Evolutionary conservation across 2,888 invertebrate genomes (phyloP).

Genomic region (Cinara cedri): DNA sequence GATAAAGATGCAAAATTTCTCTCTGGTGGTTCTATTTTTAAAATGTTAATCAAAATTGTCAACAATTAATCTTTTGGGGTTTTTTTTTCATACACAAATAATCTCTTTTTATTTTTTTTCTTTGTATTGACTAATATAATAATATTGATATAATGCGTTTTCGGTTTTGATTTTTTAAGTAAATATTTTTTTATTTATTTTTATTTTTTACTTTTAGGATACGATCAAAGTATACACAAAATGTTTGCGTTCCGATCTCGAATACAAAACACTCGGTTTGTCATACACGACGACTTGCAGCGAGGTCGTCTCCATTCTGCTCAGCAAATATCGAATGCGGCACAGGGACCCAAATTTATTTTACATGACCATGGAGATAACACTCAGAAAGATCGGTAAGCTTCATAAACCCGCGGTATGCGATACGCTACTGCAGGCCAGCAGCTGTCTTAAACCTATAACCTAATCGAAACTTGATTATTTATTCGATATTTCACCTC

Average conservation of each 20-base stretch:
- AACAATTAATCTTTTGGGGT: too few species aligned
- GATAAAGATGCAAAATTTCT: too few species aligned
- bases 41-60: too few species aligned
- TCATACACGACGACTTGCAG: constrained; percentile 86
- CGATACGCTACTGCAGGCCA: background rate
- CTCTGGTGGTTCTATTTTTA: too few species aligned
- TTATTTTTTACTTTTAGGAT: constrained; percentile 71
- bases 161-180: too few species aligned
- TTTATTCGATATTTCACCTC: background rate
- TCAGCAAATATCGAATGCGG: constrained; percentile 88
- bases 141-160: too few species aligned
- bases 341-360: constrained; percentile 91
- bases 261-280: constrained; percentile 92
- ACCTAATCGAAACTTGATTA: too few species aligned
- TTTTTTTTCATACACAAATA: too few species aligned
- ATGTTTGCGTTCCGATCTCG: constrained; percentile 88
- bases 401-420: too few species aligned
- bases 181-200: background rate
- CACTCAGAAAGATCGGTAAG: constrained; percentile 75
- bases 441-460: too few species aligned
- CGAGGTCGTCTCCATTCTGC: constrained; percentile 82
- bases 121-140: too few species aligned
- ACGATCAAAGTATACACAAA: constrained; percentile 90
- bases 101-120: too few species aligned
- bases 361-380: constrained; percentile 93